Conservation (phyloP, 2,797 vertebrate species). For the Manis javanica region DNA sequence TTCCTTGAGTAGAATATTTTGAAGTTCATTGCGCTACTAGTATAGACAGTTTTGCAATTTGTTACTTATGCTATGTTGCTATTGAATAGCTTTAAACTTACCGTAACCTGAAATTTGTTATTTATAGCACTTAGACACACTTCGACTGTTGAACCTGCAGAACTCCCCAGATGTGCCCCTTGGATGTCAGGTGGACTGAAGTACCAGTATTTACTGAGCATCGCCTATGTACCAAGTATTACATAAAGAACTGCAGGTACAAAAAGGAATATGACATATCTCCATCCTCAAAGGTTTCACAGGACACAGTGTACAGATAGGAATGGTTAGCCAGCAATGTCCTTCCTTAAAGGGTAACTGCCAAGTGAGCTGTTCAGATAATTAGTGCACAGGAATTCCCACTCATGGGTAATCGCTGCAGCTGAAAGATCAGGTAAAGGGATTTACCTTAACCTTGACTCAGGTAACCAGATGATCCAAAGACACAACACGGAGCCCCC, state of each 20-base stretch:
- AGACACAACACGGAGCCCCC: background rate
- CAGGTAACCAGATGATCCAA: background rate
- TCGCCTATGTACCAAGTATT: background rate
- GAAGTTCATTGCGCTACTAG: background rate
- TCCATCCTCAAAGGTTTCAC: background rate
- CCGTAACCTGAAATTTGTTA: background rate
- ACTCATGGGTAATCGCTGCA: background rate
- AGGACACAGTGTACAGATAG: background rate
- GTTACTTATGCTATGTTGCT: background rate
- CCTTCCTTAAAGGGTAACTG: background rate
- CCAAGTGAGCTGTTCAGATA: background rate
- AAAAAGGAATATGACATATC: background rate
- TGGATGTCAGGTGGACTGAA: background rate
- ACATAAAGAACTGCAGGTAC: background rate
- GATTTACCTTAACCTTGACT: background rate
- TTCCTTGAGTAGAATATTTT: background rate
- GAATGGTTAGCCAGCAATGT: background rate
- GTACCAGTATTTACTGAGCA: background rate
- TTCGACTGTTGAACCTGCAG: background rate
- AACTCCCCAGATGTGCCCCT: background rate
- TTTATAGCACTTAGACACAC: background rate
- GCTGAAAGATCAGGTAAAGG: background rate
- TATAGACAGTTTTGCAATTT: background rate
- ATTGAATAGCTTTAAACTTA: background rate
- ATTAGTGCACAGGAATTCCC: background rate